Evolutionary conservation across 2,113 vertebrate genomes (phyloP), one percentile per base, ranked within the genome.

Genomic region (Silurus glanis): DNA sequence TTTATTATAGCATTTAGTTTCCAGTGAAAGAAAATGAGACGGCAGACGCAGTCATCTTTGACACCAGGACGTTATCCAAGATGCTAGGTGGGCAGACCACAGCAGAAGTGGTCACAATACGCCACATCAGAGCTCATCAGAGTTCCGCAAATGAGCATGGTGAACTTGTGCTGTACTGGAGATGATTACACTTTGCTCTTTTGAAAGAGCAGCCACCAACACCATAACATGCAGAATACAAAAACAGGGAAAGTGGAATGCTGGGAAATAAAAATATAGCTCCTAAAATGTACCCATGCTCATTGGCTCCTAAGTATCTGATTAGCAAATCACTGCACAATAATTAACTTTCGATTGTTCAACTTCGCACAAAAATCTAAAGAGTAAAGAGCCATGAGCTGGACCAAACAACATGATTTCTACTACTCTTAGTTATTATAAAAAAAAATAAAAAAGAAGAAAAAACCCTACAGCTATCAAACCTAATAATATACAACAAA

Each of bases 21-120:
- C 21, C 51, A 47, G 62, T 10, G 62, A 69, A 69, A 80, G 75
- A 80, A 80, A 85, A 85, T 80, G 51, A 85, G 21, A 85, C 75
- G 28, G 25, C 62, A 85, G 51, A 56, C 13, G 6, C 62, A 69
- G 62, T 80, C 49, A 58, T 80, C 61, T 45, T 67, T 3, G 13
- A 85, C 75, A 85, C 84, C 75, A 58, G 56, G 61, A 64, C 25
- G 53, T 69, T 66, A 69, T 85, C 19, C 84, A 56, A n/a, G 53
- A 69, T 69, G 62, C 84, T 66, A n/a, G 53, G 51, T 19, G n/a
- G 82, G 74, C 49, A 69, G 75, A 69, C 75, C 84, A 9, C 84
- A 80, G 75, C 21, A 66, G 25, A 80, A 78, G n/a, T 58, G 49
- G 23, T 85, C 83, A 78, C 75, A 85, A 25, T 58, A 5, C 51